These are phyloP conservation scores for Acanthornis magna DNA, from an alignment of 2,797 vertebrate species.

Conservation along the genomic window DNA sequence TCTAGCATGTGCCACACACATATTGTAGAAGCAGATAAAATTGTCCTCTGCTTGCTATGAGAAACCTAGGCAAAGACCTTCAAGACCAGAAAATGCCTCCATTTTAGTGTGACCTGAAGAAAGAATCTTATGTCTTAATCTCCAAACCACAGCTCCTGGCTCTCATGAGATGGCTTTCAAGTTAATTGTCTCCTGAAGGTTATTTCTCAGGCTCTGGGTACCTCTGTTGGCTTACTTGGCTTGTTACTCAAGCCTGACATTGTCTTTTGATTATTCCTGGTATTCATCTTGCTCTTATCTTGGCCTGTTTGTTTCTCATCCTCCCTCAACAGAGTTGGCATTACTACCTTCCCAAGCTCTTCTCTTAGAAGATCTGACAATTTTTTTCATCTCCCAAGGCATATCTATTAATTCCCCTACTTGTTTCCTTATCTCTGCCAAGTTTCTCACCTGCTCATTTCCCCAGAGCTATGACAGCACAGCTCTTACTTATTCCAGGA, in stretches of 20 bases:
- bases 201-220: conserved; percentile 20
- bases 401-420: not conserved
- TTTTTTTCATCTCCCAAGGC: not conserved
- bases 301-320: conserved; percentile 25
- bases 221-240: not conserved
- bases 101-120: not conserved
- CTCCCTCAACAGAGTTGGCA: not conserved
- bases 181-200: conserved; percentile 15
- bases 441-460: conserved; percentile 34
- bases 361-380: conserved; percentile 20
- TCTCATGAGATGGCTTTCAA: not conserved
- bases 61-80: not conserved
- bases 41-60: not conserved
- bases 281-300: conserved; percentile 36
- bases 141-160: not conserved
- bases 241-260: not conserved
- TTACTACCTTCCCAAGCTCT: conserved; percentile 9
- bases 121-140: not conserved
- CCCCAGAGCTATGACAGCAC: not conserved
- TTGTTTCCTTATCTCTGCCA: conserved; percentile 20
- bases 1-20: not conserved
- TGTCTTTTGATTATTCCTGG: conserved; percentile 14
- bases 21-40: not conserved
- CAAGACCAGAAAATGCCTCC: not conserved
- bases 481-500: not conserved